These are phyloP conservation scores for Linnaemya vulpina DNA, from an alignment of 2,888 invertebrate species.

Conservation along the genomic window DNA sequence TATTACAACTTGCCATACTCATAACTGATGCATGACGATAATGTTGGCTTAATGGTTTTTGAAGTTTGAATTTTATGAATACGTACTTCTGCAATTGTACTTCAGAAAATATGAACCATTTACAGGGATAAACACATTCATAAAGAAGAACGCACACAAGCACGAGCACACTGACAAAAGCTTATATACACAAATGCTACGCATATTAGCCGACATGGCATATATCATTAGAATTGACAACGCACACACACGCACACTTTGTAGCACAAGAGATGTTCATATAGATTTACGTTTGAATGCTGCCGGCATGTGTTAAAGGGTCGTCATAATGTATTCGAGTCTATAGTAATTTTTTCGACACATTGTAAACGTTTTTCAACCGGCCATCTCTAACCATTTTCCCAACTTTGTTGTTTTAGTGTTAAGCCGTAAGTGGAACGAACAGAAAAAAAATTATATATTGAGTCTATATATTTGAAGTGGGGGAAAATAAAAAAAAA, in stretches of 20 bases:
- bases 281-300: slow-evolving; percentile 13
- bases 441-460: slow-evolving; percentile 5
- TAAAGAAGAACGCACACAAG: not conserved
- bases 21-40: slow-evolving; percentile 58
- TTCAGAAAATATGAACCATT: slow-evolving; percentile 49
- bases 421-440: slow-evolving; percentile 1
- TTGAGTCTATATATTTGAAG: slow-evolving; percentile 11
- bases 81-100: slow-evolving; percentile 50
- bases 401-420: not conserved
- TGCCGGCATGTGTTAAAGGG: slow-evolving; percentile 40
- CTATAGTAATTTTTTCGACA: slow-evolving; percentile 36
- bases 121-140: not conserved
- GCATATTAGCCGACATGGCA: slow-evolving; percentile 22
- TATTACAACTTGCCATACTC: slow-evolving; percentile 37
- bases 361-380: slow-evolving; percentile 57
- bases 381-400: slow-evolving; percentile 10
- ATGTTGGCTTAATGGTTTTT: slow-evolving; percentile 57
- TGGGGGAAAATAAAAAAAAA: slow-evolving; percentile 19
- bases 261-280: slow-evolving; percentile 13
- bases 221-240: slow-evolving; percentile 53
- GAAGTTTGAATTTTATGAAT: slow-evolving; percentile 58
- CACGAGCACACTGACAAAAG: not conserved
- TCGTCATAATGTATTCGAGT: slow-evolving; percentile 14
- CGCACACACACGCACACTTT: slow-evolving; percentile 4
- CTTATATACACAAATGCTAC: not conserved